Conservation (phyloP, 2,888 invertebrate species). For the Leptopilina syphax region DNA sequence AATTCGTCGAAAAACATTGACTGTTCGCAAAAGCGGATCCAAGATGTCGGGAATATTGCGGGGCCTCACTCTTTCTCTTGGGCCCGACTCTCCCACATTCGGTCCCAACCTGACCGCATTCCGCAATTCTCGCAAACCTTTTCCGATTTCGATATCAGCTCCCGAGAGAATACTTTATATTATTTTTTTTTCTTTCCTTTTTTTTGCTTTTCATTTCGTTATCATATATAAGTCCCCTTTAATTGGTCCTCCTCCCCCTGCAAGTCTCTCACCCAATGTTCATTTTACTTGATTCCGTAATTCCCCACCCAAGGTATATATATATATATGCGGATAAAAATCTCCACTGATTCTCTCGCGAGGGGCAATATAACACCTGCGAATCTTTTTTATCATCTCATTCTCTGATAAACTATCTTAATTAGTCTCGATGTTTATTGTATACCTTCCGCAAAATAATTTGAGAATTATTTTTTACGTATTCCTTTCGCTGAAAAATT, state of each 20-base stretch:
- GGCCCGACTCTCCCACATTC: conserved; percentile 59
- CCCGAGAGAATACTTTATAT: not conserved
- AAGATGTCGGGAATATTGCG: conserved; percentile 25
- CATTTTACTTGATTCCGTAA: not conserved
- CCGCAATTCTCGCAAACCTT: conserved; percentile 50
- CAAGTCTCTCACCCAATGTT: not conserved
- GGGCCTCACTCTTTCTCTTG: conserved; percentile 38
- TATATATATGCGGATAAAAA: not conserved
- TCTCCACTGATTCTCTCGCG: not conserved
- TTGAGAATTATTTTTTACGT: too few species aligned
- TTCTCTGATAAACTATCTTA: conserved; percentile 10
- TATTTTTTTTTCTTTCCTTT: too few species aligned
- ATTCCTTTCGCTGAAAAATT: too few species aligned
- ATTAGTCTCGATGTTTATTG: not conserved
- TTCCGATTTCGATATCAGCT: conserved; percentile 32
- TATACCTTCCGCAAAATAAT: too few species aligned
- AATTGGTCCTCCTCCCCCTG: conserved; percentile 3
- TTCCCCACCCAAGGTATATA: not conserved
- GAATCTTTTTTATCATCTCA: conserved; percentile 14
- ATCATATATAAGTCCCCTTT: conserved; percentile 40
- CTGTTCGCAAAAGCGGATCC: conserved; percentile 19
- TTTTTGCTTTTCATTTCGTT: too few species aligned
- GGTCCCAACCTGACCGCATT: conserved; percentile 68
- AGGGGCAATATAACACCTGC: not conserved
- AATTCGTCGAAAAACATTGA: conserved; percentile 12